A percentile compares a stretch with the other conserved stretches of the same genome.
Evolutionary conservation across 2,113 vertebrate species (phyloP).

Genomic region (Lophura nycthemera): DNA sequence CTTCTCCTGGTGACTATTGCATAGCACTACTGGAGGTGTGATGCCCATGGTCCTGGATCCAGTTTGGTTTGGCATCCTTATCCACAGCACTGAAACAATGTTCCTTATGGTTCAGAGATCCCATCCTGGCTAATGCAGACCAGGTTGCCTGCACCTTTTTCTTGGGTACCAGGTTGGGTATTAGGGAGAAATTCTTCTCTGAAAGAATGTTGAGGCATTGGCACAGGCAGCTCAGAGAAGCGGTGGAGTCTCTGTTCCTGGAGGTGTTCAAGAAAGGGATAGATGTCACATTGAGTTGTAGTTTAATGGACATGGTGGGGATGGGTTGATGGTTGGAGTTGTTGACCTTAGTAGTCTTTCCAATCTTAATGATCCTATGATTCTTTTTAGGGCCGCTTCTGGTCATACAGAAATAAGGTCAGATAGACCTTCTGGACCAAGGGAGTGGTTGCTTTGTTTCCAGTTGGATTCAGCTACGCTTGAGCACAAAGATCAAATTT

Average conservation of each 20-base stretch:
- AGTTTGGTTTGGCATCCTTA: neutral
- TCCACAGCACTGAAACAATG: neutral
- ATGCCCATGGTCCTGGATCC: neutral
- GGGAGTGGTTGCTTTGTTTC: neutral
- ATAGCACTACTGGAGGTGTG: accelerated
- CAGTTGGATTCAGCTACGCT: neutral
- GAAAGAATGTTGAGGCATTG: no score
- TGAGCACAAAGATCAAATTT: neutral
- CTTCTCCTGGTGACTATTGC: accelerated
- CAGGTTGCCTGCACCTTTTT: neutral
- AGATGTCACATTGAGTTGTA: no score
- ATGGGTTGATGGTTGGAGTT: no score
- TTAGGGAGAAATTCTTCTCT: no score
- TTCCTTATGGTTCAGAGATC: neutral
- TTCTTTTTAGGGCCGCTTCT: neutral
- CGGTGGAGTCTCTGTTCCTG: no score
- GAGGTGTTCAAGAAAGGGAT: no score
- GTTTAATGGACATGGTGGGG: no score
- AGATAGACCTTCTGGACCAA: neutral
- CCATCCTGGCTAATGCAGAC: neutral
- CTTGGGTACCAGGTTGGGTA: no score
- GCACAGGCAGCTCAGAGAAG: no score
- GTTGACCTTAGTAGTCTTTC: no score
- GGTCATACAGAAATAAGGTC: neutral
- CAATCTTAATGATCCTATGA: no score